Evolutionary conservation across 1,140 invertebrate genomes (phyloP).

Genomic region (Drosophila funebris): DNA sequence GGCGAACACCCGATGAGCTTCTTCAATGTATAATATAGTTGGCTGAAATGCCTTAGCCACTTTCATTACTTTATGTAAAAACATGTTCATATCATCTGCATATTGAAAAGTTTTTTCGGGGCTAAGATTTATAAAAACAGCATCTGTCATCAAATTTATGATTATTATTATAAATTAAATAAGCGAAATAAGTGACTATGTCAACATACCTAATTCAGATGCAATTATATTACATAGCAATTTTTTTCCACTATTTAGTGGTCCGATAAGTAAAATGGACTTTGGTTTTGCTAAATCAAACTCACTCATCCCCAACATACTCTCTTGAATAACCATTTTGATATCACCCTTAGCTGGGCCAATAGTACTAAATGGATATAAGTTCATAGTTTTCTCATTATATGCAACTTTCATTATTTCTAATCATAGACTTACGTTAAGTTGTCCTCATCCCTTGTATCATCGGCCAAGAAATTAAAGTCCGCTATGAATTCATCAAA

Average conservation of each 20-base stretch:
- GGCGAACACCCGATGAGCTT: slow-evolving; percentile 91
- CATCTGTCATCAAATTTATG: slow-evolving; percentile 71
- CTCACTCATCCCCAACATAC: slow-evolving; percentile 85
- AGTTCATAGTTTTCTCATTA: neutral
- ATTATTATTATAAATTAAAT: neutral
- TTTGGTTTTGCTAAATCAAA: slow-evolving; percentile 88
- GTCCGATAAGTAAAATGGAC: slow-evolving; percentile 91
- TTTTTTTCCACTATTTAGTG: slow-evolving; percentile 90
- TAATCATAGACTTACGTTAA: slow-evolving; percentile 59
- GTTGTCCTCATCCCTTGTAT: slow-evolving; percentile 81
- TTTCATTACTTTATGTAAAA: slow-evolving; percentile 83
- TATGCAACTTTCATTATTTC: neutral
- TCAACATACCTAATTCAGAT: slow-evolving; percentile 87
- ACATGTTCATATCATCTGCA: slow-evolving; percentile 86
- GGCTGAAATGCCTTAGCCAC: slow-evolving; percentile 89
- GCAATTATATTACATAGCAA: slow-evolving; percentile 91
- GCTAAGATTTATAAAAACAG: slow-evolving; percentile 93
- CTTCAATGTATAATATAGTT: slow-evolving; percentile 91
- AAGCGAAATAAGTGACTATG: neutral
- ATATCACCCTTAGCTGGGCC: slow-evolving; percentile 87
- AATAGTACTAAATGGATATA: slow-evolving; percentile 85
- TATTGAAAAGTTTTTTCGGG: slow-evolving; percentile 91
- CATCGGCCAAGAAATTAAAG: slow-evolving; percentile 87
- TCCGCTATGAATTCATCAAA: slow-evolving; percentile 90
- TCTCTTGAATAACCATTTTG: slow-evolving; percentile 74